Evolutionary conservation across 2,113 vertebrate species (phyloP).

Genomic region (Loxodonta africana): DNA sequence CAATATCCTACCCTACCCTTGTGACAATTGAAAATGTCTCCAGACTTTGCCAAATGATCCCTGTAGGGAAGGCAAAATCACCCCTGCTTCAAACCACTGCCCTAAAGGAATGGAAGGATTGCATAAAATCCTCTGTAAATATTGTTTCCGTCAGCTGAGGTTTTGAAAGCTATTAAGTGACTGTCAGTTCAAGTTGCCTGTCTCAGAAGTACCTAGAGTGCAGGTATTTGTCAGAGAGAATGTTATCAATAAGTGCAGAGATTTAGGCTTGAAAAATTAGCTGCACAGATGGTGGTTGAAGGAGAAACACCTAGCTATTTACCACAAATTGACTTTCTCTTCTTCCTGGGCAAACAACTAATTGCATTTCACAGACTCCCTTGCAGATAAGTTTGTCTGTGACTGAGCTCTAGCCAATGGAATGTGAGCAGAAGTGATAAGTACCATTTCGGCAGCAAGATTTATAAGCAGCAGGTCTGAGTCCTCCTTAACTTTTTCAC

Average conservation of each 20-base stretch:
- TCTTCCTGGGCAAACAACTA: neutral
- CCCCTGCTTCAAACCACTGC: neutral
- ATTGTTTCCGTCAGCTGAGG: neutral
- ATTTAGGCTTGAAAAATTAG: neutral
- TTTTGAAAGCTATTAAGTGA: neutral
- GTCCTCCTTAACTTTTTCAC: neutral
- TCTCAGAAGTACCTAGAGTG: neutral
- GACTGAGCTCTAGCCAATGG: neutral
- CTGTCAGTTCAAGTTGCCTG: neutral
- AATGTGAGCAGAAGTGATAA: neutral
- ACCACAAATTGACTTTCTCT: neutral
- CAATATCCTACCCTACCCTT: neutral
- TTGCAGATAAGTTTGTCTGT: neutral
- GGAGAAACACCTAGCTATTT: neutral
- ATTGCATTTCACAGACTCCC: neutral
- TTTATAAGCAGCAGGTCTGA: neutral
- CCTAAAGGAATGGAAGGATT: neutral
- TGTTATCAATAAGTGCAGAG: neutral
- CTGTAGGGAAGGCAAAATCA: neutral
- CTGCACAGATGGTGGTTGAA: neutral
- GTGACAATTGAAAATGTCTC: neutral
- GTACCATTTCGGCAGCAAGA: neutral
- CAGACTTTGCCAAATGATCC: neutral
- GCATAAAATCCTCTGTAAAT: neutral
- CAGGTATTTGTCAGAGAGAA: conserved; percentile 22